Percentiles rank a stretch among this genome's conserved stretches.
Conservation (phyloP, 2,888 invertebrate genomes). For the Apotomis capreana region DNA sequence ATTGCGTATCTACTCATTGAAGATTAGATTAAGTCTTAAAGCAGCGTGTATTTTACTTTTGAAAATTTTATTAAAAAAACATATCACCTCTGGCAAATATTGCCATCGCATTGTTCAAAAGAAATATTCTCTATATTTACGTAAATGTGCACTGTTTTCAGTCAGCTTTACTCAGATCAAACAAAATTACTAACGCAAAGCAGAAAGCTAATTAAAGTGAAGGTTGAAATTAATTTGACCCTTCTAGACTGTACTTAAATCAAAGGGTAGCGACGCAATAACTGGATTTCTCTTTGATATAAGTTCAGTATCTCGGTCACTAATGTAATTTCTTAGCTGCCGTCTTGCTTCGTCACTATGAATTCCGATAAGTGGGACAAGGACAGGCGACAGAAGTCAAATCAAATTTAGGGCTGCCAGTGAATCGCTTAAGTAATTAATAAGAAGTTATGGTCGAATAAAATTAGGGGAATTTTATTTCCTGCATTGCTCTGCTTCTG, state of each 20-base stretch:
- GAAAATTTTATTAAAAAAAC: too few species aligned
- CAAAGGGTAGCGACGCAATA: constrained; percentile 10
- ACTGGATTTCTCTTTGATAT: constrained; percentile 23
- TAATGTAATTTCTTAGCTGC: constrained; percentile 1
- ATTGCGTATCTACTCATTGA: too few species aligned
- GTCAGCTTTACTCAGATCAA: constrained; percentile 8
- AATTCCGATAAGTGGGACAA: not conserved
- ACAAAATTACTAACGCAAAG: constrained; percentile 13
- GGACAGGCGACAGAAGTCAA: constrained; percentile 8
- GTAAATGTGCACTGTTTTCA: not conserved
- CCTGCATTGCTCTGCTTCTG: not conserved
- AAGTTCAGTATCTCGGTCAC: constrained; percentile 3
- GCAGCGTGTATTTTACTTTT: too few species aligned
- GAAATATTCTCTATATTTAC: too few species aligned
- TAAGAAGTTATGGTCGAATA: constrained; percentile 10
- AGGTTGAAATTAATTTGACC: constrained; percentile 16
- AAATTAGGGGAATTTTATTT: constrained; percentile 21
- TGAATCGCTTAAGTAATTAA: constrained; percentile 8
- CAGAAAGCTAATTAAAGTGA: constrained; percentile 7
- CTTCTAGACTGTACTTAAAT: constrained; percentile 14
- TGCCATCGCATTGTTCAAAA: too few species aligned
- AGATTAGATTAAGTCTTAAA: too few species aligned
- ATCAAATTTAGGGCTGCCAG: not conserved
- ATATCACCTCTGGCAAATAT: too few species aligned
- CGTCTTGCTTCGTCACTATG: not conserved